Evolutionary conservation across 2,797 vertebrate species (phyloP).

Genomic region (Silurus aristotelis): DNA sequence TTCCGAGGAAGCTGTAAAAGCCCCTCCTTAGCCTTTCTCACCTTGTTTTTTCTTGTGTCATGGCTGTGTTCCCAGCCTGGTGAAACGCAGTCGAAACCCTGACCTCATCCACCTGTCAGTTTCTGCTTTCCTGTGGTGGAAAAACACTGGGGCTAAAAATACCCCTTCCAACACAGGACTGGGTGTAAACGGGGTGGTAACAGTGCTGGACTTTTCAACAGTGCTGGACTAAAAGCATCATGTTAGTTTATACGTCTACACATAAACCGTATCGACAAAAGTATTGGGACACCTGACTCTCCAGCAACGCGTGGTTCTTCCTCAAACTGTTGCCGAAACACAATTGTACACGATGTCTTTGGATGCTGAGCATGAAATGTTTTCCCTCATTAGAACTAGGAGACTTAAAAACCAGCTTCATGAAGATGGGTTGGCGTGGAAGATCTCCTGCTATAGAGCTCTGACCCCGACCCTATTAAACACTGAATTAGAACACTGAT

Average conservation of each 20-base stretch:
- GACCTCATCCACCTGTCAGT: constrained; percentile 73
- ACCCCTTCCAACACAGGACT: constrained; percentile 35
- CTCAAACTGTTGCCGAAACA: too few relatives aligned
- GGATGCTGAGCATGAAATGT: too few relatives aligned
- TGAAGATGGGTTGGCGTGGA: too few relatives aligned
- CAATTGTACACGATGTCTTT: too few relatives aligned
- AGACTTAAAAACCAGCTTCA: too few relatives aligned
- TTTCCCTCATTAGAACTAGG: too few relatives aligned
- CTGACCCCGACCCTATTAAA: too few relatives aligned
- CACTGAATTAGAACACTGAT: too few relatives aligned
- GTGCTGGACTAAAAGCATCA: not conserved
- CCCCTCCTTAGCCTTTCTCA: constrained; percentile 50
- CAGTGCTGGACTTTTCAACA: not conserved
- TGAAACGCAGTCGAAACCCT: constrained; percentile 61
- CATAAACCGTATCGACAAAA: too few relatives aligned
- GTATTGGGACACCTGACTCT: too few relatives aligned
- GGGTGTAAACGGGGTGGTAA: constrained; percentile 27
- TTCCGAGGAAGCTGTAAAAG: constrained; percentile 48
- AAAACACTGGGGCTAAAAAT: constrained; percentile 71
- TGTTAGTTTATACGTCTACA: not conserved
- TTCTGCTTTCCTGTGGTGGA: constrained; percentile 62
- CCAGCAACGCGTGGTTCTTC: too few relatives aligned
- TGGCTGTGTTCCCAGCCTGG: constrained; percentile 55
- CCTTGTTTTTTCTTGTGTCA: constrained; percentile 4
- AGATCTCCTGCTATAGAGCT: too few relatives aligned